These are phyloP conservation scores for Drosophila kepulauana DNA, from an alignment of 1,140 invertebrate genomes.

Conservation along the genomic window DNA sequence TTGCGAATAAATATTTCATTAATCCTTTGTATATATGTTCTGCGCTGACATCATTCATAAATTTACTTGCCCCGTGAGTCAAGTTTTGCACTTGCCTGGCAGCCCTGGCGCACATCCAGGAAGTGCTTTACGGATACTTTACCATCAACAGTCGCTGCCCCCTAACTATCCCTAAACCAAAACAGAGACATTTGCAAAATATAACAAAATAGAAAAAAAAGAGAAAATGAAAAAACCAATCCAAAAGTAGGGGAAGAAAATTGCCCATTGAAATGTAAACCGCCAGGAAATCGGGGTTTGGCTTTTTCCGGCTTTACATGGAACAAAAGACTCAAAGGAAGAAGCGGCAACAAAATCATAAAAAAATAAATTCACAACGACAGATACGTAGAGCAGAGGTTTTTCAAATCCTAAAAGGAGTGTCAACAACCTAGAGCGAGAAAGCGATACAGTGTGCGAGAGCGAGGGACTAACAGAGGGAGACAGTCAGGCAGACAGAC, in stretches of 20 bases:
- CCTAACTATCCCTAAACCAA: constrained; percentile 39
- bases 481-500: constrained; percentile 13
- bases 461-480: not conserved
- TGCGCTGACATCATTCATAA: no score
- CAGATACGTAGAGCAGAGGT: constrained; percentile 69
- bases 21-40: no score
- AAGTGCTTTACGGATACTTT: not conserved
- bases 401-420: constrained; percentile 63
- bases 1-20: no score
- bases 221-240: constrained; percentile 37
- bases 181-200: constrained; percentile 37
- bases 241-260: constrained; percentile 54
- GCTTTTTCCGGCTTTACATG: constrained; percentile 78
- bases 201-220: constrained; percentile 16
- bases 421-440: constrained; percentile 70
- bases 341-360: constrained; percentile 62
- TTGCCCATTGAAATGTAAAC: constrained; percentile 83
- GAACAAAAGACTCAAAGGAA: constrained; percentile 64
- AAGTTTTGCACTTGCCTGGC: constrained; percentile 25
- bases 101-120: constrained; percentile 1
- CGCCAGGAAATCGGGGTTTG: constrained; percentile 82
- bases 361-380: constrained; percentile 62
- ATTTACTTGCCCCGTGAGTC: constrained; percentile 34
- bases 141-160: constrained; percentile 69
- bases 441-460: constrained; percentile 8